Percentiles rank a stretch among this genome's conserved stretches.
Conservation (phyloP, 2,113 vertebrate genomes). For the Pongo pygmaeus region DNA sequence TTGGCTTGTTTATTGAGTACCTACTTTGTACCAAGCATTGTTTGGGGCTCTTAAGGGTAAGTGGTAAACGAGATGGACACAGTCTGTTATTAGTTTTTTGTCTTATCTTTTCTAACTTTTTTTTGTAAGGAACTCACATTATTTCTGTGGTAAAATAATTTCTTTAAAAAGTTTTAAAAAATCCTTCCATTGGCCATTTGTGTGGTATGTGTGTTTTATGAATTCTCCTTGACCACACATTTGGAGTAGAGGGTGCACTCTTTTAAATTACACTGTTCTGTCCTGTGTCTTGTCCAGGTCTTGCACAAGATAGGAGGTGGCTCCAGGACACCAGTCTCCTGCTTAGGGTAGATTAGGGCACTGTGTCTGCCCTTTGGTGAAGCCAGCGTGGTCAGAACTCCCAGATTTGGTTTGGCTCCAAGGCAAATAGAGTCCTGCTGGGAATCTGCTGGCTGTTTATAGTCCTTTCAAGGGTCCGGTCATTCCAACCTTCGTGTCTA, state of each 20-base stretch:
- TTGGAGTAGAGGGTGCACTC: not conserved
- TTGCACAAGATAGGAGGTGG: conserved; percentile 34
- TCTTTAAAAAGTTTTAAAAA: not conserved
- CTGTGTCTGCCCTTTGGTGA: not conserved
- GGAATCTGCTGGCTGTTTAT: conserved; percentile 50
- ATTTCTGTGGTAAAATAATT: not conserved
- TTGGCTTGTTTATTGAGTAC: not conserved
- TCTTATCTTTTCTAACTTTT: not conserved
- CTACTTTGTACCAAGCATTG: not conserved
- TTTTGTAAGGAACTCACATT: not conserved
- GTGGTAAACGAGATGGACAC: not conserved
- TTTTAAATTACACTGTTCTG: conserved; percentile 24
- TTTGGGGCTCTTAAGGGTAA: not conserved
- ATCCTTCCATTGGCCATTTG: not conserved
- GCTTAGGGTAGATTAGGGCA: not conserved
- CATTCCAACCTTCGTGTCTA: conserved; percentile 43
- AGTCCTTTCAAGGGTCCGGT: conserved; percentile 29
- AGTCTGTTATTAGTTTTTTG: not conserved
- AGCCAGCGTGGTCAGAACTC: not conserved
- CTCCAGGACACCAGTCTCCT: conserved; percentile 36
- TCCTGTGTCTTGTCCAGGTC: not conserved
- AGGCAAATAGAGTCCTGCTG: conserved; percentile 22
- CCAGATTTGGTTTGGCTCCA: conserved; percentile 21
- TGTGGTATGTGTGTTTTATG: not conserved
- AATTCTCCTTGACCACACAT: not conserved